Evolutionary conservation across 53 echinoderm and acorn worm genomes (phyloP).

Genomic region (Echinometra lucunter): DNA sequence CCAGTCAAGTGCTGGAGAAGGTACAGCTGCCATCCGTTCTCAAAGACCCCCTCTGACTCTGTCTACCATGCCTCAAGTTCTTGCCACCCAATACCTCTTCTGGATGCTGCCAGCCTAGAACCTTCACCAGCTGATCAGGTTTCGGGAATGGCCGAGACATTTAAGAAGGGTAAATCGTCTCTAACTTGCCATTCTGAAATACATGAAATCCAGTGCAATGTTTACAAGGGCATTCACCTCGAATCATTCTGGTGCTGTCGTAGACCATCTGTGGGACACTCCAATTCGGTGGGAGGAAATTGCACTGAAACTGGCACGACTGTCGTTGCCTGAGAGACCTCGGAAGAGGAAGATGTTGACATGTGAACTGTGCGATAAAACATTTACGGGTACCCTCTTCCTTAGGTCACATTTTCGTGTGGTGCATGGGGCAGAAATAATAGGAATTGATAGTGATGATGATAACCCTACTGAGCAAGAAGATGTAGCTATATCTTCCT

Average conservation of each 20-base stretch:
- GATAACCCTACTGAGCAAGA: not conserved
- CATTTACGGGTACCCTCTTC: not conserved
- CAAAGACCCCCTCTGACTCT: not conserved
- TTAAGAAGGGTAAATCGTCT: not conserved
- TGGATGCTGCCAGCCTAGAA: not conserved
- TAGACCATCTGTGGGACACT: not conserved
- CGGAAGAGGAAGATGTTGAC: constrained; percentile 40
- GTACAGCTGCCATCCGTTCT: not conserved
- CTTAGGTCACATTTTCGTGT: constrained; percentile 51
- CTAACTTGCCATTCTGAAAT: not conserved
- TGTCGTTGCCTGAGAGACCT: not conserved
- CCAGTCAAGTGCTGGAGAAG: not conserved
- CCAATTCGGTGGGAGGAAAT: not conserved
- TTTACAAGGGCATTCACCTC: too few species aligned
- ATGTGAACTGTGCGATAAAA: constrained; percentile 48
- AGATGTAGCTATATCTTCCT: too few species aligned
- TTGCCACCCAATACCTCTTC: not conserved
- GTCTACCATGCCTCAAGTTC: not conserved
- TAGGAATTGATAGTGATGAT: constrained; percentile 59
- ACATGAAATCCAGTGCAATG: not conserved
- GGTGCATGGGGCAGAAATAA: constrained; percentile 52
- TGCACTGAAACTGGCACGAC: not conserved
- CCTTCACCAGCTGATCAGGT: not conserved
- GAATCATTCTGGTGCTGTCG: not conserved
- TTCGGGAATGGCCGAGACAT: not conserved